A percentile compares a stretch with the other conserved stretches of the same genome.
phyloP scores from a whole-genome alignment of 2,888 invertebrate species.

The Torymus aiolomorphi region DNA sequence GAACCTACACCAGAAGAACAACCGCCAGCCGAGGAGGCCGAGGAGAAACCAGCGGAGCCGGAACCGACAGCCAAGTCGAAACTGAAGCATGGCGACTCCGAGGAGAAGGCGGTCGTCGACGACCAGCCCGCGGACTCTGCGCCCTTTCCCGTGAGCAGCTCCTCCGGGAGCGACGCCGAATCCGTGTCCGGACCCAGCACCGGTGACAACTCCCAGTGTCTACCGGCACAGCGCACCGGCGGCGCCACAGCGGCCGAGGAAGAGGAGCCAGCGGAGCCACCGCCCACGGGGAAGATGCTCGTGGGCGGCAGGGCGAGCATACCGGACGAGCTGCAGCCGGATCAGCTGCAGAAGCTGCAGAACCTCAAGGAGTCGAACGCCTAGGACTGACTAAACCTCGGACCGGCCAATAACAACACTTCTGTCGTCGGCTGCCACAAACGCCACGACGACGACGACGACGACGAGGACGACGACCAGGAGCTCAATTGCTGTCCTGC shows the following conservation, averaged over 20 bases:
- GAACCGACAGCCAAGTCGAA: slow-evolving; percentile 55
- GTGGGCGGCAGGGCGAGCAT: slow-evolving; percentile 89
- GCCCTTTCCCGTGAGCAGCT: slow-evolving; percentile 81
- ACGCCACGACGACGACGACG: slow-evolving; percentile 5
- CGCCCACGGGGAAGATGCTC: slow-evolving; percentile 75
- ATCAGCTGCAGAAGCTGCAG: slow-evolving; percentile 90
- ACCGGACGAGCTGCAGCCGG: slow-evolving; percentile 92
- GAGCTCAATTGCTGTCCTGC: slow-evolving; percentile 63
- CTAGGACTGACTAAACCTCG: slow-evolving; percentile 78
- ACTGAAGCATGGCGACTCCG: slow-evolving; percentile 66
- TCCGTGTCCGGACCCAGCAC: slow-evolving; percentile 80
- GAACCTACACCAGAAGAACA: slow-evolving; percentile 46
- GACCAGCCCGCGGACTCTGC: slow-evolving; percentile 80
- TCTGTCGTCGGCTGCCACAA: not conserved
- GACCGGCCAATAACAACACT: slow-evolving; percentile 59
- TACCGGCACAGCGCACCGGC: slow-evolving; percentile 67
- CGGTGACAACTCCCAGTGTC: slow-evolving; percentile 80
- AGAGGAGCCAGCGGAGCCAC: slow-evolving; percentile 65
- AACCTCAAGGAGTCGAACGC: slow-evolving; percentile 94
- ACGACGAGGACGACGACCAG: slow-evolving; percentile 24
- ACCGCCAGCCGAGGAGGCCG: slow-evolving; percentile 56
- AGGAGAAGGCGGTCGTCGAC: slow-evolving; percentile 75
- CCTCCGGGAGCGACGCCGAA: slow-evolving; percentile 82
- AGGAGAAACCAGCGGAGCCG: slow-evolving; percentile 61
- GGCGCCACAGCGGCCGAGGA: slow-evolving; percentile 15